A percentile compares a stretch with the other conserved stretches of the same genome.
These are phyloP conservation scores for Chloroclystis v-ata DNA, from an alignment of 2,888 invertebrate species.

Conservation along the genomic window DNA sequence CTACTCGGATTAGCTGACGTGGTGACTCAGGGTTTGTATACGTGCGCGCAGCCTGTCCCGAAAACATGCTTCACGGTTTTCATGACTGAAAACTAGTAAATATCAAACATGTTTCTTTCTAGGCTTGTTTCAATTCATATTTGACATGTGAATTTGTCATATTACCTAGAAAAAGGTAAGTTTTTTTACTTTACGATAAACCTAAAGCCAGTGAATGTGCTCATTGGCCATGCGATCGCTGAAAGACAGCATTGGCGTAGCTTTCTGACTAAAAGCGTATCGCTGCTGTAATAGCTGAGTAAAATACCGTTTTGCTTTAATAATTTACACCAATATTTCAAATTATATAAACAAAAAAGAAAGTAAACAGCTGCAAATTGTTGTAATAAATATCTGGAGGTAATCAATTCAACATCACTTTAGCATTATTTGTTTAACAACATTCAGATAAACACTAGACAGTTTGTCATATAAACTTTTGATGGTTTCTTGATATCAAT, in stretches of 20 bases:
- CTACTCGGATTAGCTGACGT: constrained; percentile 2
- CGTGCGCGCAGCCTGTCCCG: constrained; percentile 21
- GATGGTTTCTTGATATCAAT: too few relatives aligned
- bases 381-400: too few relatives aligned
- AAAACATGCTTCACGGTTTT: not conserved
- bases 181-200: not conserved
- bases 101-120: not conserved
- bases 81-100: constrained; percentile 13
- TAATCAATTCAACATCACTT: too few relatives aligned
- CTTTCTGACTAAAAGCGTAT: not conserved
- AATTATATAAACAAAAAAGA: too few relatives aligned
- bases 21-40: constrained; percentile 14
- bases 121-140: too few relatives aligned
- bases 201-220: not conserved
- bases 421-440: too few relatives aligned
- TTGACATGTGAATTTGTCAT: not conserved
- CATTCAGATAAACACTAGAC: too few relatives aligned
- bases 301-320: too few relatives aligned
- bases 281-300: not conserved
- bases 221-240: not conserved
- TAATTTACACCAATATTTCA: too few relatives aligned
- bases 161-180: not conserved
- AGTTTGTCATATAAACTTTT: too few relatives aligned
- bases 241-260: not conserved
- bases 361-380: too few relatives aligned